phyloP scores from a whole-genome alignment of 2,888 invertebrate genomes.

The Lypha dubia region DNA sequence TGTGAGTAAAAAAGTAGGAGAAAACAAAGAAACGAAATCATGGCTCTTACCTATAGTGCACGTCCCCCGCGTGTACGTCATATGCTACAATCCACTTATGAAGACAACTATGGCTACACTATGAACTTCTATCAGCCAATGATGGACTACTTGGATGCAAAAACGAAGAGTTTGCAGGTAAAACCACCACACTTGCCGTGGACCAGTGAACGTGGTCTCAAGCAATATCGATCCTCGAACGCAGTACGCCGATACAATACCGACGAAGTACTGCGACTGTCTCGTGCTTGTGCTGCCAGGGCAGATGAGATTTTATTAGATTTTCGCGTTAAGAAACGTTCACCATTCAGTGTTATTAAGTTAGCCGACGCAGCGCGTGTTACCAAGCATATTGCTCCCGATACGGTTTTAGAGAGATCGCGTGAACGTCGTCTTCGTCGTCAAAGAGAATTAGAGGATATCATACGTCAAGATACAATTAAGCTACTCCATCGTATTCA shows the following conservation, averaged over 20 bases:
- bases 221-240: constrained; percentile 87
- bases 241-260: constrained; percentile 87
- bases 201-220: constrained; percentile 88
- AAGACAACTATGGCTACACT: constrained; percentile 92
- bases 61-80: constrained; percentile 81
- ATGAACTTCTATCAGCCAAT: constrained; percentile 94
- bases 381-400: constrained; percentile 83
- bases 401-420: constrained; percentile 83
- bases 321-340: constrained; percentile 82
- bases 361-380: constrained; percentile 85
- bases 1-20: constrained; percentile 48
- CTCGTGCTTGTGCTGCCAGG: constrained; percentile 87
- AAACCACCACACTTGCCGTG: constrained; percentile 88
- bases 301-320: constrained; percentile 87
- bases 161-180: constrained; percentile 84
- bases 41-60: constrained; percentile 81
- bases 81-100: constrained; percentile 85
- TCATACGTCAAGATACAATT: constrained; percentile 84
- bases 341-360: constrained; percentile 84
- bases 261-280: constrained; percentile 87
- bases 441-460: constrained; percentile 85
- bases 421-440: constrained; percentile 83
- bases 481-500: constrained; percentile 80
- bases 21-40: constrained; percentile 70
- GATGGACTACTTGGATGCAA: constrained; percentile 92